phyloP scores from a whole-genome alignment of 2,113 vertebrate species.

The Phycodurus eques region DNA sequence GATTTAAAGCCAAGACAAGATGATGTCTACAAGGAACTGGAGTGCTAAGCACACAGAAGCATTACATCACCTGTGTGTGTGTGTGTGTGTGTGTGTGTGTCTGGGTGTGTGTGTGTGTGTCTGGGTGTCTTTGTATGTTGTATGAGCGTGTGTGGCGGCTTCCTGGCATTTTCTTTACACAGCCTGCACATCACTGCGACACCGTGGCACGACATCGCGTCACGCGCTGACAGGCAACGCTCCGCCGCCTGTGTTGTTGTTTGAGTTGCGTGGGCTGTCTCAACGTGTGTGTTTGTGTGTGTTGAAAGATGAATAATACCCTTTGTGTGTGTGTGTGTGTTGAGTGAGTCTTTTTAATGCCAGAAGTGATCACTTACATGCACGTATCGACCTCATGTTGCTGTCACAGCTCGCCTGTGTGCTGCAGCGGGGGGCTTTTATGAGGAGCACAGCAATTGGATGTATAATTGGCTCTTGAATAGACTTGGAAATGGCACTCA shows the following conservation, averaged over 20 bases:
- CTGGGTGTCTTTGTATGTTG: conserved; percentile 11
- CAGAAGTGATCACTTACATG: conserved; percentile 59
- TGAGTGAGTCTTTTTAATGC: conserved; percentile 57
- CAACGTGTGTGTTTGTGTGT: conserved; percentile 35
- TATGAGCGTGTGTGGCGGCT: conserved; percentile 31
- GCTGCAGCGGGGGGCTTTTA: conserved; percentile 36
- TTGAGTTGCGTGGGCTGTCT: conserved; percentile 52
- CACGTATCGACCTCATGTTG: conserved; percentile 54
- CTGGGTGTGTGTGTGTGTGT: conserved; percentile 5
- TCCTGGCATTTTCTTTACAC: conserved; percentile 27
- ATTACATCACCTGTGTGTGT: conserved; percentile 41
- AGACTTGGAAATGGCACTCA: conserved; percentile 19
- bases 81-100: conserved; percentile 14
- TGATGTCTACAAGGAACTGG: conserved; percentile 76
- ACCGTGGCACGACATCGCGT: conserved; percentile 47
- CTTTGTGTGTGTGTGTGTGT: conserved; percentile 15
- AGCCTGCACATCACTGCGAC: conserved; percentile 57
- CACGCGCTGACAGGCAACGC: conserved; percentile 50
- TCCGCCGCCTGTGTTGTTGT: conserved; percentile 32
- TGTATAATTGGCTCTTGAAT: conserved; percentile 33
- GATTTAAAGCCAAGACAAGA: conserved; percentile 74
- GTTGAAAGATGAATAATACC: conserved; percentile 39
- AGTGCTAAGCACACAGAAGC: conserved; percentile 61
- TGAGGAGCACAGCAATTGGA: conserved; percentile 44
- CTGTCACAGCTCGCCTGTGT: conserved; percentile 55